Evolutionary conservation across 2,113 vertebrate species (phyloP).

Genomic region (Microcebus murinus): DNA sequence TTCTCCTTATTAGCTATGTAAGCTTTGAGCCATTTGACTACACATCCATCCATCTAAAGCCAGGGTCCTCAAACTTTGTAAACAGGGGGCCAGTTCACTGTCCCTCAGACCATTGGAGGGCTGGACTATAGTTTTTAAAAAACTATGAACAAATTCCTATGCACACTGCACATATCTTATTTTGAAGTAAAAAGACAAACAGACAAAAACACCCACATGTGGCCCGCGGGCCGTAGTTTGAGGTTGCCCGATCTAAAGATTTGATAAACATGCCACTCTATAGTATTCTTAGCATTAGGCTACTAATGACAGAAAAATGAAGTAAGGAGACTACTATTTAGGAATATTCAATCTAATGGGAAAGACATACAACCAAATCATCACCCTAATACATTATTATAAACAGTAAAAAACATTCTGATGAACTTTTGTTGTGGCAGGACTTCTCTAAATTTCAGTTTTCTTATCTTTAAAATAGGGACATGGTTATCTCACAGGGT

Average conservation of each 20-base stretch:
- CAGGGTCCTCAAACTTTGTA: no score
- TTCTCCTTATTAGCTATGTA: not conserved
- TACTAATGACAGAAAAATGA: not conserved
- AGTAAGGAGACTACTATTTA: not conserved
- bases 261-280: not conserved
- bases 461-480: constrained; percentile 6
- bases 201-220: no score
- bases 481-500: not conserved
- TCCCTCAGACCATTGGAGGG: no score
- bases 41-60: not conserved
- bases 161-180: no score
- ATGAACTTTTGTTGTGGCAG: not conserved
- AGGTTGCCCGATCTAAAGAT: not conserved
- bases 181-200: no score
- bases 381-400: not conserved
- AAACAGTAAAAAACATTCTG: not conserved
- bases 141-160: no score
- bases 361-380: not conserved
- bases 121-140: no score
- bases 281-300: not conserved
- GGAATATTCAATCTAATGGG: not conserved
- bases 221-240: no score
- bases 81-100: no score
- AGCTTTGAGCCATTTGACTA: not conserved
- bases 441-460: not conserved